phyloP scores from a whole-genome alignment of 2,797 vertebrate species.

The Loris lydekkerianus region DNA sequence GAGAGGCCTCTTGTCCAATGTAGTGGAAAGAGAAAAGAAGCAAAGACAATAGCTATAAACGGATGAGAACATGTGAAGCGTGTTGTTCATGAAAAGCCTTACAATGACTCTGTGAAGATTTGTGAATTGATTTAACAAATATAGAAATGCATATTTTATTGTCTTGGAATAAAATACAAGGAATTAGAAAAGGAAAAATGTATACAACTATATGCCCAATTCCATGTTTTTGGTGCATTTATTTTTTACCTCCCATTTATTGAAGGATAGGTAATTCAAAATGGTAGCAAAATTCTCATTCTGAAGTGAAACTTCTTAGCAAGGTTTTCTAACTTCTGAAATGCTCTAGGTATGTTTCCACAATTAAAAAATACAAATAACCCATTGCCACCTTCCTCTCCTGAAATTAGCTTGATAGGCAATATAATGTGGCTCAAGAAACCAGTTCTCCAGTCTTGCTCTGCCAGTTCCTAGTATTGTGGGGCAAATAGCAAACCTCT shows the following conservation, averaged over 20 bases:
- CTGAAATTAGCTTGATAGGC: not conserved
- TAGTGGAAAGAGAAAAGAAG: slow-evolving; percentile 58
- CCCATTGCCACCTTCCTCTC: not conserved
- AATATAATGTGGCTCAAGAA: slow-evolving; percentile 31
- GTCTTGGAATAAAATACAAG: not conserved
- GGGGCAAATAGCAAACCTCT: slow-evolving; percentile 5
- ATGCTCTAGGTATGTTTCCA: not conserved
- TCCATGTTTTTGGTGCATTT: slow-evolving; percentile 1
- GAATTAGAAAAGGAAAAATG: not conserved
- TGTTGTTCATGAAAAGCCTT: slow-evolving; percentile 1
- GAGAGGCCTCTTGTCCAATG: not conserved
- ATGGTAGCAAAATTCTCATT: slow-evolving; percentile 20
- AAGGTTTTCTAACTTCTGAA: slow-evolving; percentile 33
- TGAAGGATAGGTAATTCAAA: slow-evolving; percentile 26
- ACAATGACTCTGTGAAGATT: not conserved
- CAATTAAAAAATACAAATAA: not conserved
- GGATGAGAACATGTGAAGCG: slow-evolving; percentile 1
- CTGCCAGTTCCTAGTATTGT: slow-evolving; percentile 2
- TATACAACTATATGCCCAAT: not conserved
- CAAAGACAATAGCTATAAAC: slow-evolving; percentile 55
- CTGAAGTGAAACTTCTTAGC: slow-evolving; percentile 45
- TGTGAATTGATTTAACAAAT: slow-evolving; percentile 21
- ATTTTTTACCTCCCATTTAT: slow-evolving; percentile 14
- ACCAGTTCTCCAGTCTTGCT: slow-evolving; percentile 7
- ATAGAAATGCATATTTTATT: slow-evolving; percentile 32